phyloP scores from a whole-genome alignment of 2,888 invertebrate species.

The Dione vanillae region DNA sequence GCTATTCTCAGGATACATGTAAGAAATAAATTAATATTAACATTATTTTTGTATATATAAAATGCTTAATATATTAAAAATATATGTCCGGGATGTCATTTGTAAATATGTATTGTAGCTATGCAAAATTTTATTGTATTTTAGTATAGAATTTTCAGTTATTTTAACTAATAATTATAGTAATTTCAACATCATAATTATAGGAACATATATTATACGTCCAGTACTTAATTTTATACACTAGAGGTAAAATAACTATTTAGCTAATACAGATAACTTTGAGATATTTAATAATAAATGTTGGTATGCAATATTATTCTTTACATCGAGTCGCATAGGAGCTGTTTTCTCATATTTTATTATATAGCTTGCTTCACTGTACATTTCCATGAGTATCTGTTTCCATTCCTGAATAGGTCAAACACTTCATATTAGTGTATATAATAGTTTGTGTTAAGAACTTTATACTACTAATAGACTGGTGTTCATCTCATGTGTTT shows the following conservation, averaged over 20 bases:
- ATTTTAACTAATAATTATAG: too few relatives aligned
- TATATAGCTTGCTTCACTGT: neutral
- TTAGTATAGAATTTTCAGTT: too few relatives aligned
- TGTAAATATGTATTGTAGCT: too few relatives aligned
- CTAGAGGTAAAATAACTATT: constrained; percentile 18
- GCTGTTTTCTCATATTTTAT: neutral
- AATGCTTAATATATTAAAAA: too few relatives aligned
- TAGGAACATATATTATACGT: neutral
- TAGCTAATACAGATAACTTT: constrained; percentile 11
- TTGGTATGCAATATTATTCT: neutral
- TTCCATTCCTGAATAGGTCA: constrained; percentile 29
- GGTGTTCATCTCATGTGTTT: neutral
- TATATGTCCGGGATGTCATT: too few relatives aligned
- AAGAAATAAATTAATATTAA: too few relatives aligned
- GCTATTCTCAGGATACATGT: too few relatives aligned
- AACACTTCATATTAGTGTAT: constrained; percentile 20
- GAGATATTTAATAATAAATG: neutral
- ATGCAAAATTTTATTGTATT: too few relatives aligned
- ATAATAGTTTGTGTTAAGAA: constrained; percentile 18
- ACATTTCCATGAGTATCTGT: constrained; percentile 19
- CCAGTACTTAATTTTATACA: neutral
- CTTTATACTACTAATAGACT: constrained; percentile 4
- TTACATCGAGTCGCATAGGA: rapidly evolving
- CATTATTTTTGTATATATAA: too few relatives aligned
- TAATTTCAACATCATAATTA: too few relatives aligned